Base-by-base conservation (phyloP, 2,797 vertebrate species). In the Tokudaia tokunoshimensis region DNA sequence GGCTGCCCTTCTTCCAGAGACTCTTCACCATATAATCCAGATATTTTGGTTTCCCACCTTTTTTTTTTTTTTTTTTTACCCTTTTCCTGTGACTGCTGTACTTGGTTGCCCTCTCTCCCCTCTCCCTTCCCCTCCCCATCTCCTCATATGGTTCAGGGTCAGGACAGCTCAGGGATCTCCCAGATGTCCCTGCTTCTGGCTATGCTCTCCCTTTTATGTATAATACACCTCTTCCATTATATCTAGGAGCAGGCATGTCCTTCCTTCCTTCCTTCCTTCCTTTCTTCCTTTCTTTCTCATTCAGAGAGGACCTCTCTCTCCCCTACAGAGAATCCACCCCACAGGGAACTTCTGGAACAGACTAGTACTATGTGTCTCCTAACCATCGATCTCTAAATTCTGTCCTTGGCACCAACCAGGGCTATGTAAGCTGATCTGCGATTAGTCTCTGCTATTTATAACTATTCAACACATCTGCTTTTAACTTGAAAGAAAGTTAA, bases 401-500 rank as follows among this genome's bases (percentile, higher is more conserved):
- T 85, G 31, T 93, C 50, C 41, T 84, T 61, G 80, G 61, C n/a
- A 61, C 37, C 61, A 63, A n/a, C n/a, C 44, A 93, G 72, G 81
- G 1, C 83, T 79, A 26, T 15, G 34, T 52, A 44, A 93, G 55
- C 24, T 31, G 9, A n/a, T 44, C 50, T 61, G n/a, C 74, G 76
- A 41, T 79, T 74, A 47, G 6, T 72, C 26, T 83, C 63, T 85
- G 41, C 14, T 22, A 0, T 24, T 91, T 94, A 34, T 52, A 47
- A 3, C 12, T 61, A 41, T 65, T 74, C 37, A 84, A 12, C 14
- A 55, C n/a, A 67, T 65, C 12, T 74, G 76, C 44, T 44, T 78
- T 96, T 80, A 24, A 86, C 37, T 97, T 89, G 75, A 44, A 74
- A 44, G 75, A 50, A 74, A 44, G 65, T 67, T 93, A 59, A 24